Evolutionary conservation across 2,113 vertebrate species (phyloP).

Genomic region (Oreocharis arfaki): DNA sequence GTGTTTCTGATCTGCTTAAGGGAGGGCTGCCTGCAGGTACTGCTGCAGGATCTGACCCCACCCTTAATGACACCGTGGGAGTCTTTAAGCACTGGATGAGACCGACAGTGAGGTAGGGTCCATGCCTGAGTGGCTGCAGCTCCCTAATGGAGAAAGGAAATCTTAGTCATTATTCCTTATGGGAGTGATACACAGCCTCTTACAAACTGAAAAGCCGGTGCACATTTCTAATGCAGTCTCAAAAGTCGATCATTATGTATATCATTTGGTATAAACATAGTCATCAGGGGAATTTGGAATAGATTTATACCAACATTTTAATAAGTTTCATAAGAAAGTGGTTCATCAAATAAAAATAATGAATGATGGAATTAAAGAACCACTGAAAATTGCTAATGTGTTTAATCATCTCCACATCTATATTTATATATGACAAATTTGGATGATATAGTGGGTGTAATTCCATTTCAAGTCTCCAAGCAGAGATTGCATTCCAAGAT

Average conservation of each 20-base stretch:
- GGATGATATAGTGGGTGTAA: conserved; percentile 28
- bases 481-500: neutral
- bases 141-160: neutral
- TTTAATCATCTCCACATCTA: conserved; percentile 64
- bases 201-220: neutral
- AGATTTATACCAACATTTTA: conserved; percentile 63
- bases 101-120: neutral
- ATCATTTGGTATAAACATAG: conserved; percentile 59
- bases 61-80: neutral
- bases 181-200: neutral
- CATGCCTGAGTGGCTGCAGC: neutral
- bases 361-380: conserved; percentile 59
- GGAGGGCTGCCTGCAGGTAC: neutral
- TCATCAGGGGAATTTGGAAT: conserved; percentile 57
- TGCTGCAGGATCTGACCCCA: neutral
- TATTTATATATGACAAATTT: conserved; percentile 64
- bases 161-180: conserved; percentile 18
- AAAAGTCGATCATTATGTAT: conserved; percentile 61
- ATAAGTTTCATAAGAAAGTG: conserved; percentile 62
- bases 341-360: conserved; percentile 66
- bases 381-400: conserved; percentile 59
- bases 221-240: conserved; percentile 48
- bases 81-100: neutral
- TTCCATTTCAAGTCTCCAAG: conserved; percentile 27
- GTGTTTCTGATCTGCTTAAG: neutral